Evolutionary conservation across 2,888 invertebrate species (phyloP), one percentile per base, ranked within the genome.

Genomic region (Coleophora flavipennella): DNA sequence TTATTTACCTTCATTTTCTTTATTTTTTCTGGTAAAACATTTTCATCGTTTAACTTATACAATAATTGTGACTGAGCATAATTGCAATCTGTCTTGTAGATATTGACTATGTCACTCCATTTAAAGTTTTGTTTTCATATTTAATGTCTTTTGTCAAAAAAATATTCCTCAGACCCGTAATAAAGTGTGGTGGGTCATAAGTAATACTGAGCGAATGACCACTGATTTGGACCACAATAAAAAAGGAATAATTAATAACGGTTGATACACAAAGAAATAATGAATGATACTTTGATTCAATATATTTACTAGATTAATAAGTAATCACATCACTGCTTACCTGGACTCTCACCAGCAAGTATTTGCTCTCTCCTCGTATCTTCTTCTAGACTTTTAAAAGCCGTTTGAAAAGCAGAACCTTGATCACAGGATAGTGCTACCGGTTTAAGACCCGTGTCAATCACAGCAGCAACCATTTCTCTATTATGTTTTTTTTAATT

Each of bases 121-220:
- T 46, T 0, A 34, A 12, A 8, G 28, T 32, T 42, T 49, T 40
- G 9, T 31, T 36, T 3, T 42, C 12, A 10, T 34, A 38, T 8
- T 11, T 11, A 2, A 47, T 36, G 36, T 45, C 28, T 39, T 47
- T 45, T 2, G 40, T 36, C 8, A 45, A 12, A 31, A 47, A 47
- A 36, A 45, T 47, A 36, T 50, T 50, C 28, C 50, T 32, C 1
- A 47, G 6, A 1, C 50, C 45, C 33, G 48, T 50, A 26, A 50
- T 38, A 8, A 50, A 11, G 25, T 50, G 46, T 2, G 42, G 38
- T 38, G 50, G 47, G 26, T 50, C 47, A 33, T 38, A 43, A 12
- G 44, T 36, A 1, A 47, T 33, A 39, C 25, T 41, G 10, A 46
- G 26, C 8, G 13, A 36, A 13, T 32, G 10, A 8, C 33, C 37